Evolutionary conservation across 2,113 vertebrate species (phyloP).

Genomic region (Trochalopteron elliotii): DNA sequence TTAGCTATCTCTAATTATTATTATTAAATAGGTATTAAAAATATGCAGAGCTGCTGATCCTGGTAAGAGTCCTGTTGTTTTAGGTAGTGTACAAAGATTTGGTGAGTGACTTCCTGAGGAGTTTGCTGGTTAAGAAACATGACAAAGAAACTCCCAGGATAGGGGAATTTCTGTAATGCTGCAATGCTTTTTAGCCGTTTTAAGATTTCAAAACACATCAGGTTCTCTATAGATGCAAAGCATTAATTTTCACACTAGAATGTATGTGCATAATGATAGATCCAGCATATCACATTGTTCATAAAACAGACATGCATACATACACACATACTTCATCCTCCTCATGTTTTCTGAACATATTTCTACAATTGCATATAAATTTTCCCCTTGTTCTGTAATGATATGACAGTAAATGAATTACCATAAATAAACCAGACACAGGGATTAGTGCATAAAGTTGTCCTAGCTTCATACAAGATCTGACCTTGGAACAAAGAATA

Average conservation of each 20-base stretch:
- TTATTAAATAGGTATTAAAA: constrained; percentile 32
- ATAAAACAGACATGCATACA: neutral
- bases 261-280: neutral
- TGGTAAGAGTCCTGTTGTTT: neutral
- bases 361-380: constrained; percentile 18
- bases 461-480: constrained; percentile 45
- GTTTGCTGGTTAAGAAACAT: neutral
- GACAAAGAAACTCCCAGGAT: neutral
- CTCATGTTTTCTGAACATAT: neutral
- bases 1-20: constrained; percentile 16
- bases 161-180: too few species aligned
- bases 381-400: constrained; percentile 28
- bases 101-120: neutral
- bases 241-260: neutral
- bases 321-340: neutral
- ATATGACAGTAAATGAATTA: constrained; percentile 53
- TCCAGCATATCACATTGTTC: neutral
- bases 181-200: neutral
- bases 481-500: constrained; percentile 67
- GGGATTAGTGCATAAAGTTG: constrained; percentile 41
- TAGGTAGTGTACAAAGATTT: neutral
- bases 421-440: constrained; percentile 44
- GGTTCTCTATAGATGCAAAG: neutral
- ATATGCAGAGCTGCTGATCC: neutral
- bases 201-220: neutral